These are phyloP conservation scores for Stegana nigrithorax DNA, from an alignment of 2,888 invertebrate genomes.

Conservation along the genomic window DNA sequence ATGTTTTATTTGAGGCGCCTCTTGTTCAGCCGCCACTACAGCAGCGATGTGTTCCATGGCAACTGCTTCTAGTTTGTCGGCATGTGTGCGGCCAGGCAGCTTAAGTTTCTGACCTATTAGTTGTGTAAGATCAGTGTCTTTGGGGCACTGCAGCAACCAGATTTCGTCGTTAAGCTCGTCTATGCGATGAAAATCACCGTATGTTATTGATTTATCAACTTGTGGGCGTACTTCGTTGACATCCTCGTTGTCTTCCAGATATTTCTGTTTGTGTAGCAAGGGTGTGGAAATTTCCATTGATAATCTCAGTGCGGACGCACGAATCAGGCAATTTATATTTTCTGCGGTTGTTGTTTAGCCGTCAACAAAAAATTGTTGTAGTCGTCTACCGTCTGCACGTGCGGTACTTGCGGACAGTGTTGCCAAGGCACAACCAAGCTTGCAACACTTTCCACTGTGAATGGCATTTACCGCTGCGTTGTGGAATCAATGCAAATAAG, in stretches of 20 bases:
- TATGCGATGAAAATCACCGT: slow-evolving; percentile 39
- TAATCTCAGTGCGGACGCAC: too few species aligned
- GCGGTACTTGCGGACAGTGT: background rate
- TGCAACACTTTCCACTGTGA: background rate
- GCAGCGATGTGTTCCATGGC: slow-evolving; percentile 39
- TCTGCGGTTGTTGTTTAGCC: too few species aligned
- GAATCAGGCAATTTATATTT: too few species aligned
- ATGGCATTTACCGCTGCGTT: too few species aligned
- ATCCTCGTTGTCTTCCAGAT: background rate
- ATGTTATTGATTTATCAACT: slow-evolving; percentile 25
- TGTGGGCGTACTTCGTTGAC: background rate
- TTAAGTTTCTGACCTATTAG: slow-evolving; percentile 46
- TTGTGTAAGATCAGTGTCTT: slow-evolving; percentile 33
- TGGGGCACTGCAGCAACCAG: slow-evolving; percentile 55
- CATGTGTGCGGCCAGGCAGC: slow-evolving; percentile 47
- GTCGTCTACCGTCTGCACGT: background rate
- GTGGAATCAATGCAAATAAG: too few species aligned
- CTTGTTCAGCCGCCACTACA: background rate
- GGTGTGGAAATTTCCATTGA: slow-evolving; percentile 1
- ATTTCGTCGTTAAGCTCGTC: slow-evolving; percentile 46
- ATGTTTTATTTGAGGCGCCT: slow-evolving; percentile 24
- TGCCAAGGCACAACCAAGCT: background rate
- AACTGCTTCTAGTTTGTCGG: slow-evolving; percentile 38
- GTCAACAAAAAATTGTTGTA: too few species aligned
- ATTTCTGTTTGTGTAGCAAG: background rate